phyloP scores from a whole-genome alignment of 2,888 invertebrate species.

The Dasypolia templi region DNA sequence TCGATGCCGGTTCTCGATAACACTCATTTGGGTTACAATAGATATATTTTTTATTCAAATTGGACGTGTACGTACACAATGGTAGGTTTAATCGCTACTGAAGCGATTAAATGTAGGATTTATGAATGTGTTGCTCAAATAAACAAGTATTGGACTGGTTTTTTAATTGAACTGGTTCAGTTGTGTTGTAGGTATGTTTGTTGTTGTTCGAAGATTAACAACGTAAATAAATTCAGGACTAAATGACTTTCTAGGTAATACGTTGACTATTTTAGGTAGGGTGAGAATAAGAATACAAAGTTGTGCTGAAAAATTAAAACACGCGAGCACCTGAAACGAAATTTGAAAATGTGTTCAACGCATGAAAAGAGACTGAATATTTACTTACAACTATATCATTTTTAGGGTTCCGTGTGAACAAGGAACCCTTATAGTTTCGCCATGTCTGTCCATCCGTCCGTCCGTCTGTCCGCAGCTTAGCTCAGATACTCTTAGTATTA shows the following conservation, averaged over 20 bases:
- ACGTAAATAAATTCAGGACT: slow-evolving; percentile 53
- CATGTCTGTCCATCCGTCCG: too few species aligned
- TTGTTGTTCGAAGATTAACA: slow-evolving; percentile 49
- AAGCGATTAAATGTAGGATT: slow-evolving; percentile 72
- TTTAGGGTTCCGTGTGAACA: too few species aligned
- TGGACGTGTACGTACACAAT: slow-evolving; percentile 65
- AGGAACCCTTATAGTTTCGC: too few species aligned
- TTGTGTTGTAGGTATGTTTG: slow-evolving; percentile 47
- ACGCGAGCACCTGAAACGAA: too few species aligned
- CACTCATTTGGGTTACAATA: slow-evolving; percentile 76
- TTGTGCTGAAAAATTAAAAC: background rate
- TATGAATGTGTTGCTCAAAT: slow-evolving; percentile 62
- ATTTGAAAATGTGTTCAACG: background rate
- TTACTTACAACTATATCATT: background rate
- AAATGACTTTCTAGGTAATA: slow-evolving; percentile 28
- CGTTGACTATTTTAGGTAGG: slow-evolving; percentile 19
- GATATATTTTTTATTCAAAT: slow-evolving; percentile 71
- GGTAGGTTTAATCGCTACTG: slow-evolving; percentile 71
- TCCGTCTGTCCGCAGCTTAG: too few species aligned
- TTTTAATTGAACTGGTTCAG: slow-evolving; percentile 62
- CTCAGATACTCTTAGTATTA: too few species aligned
- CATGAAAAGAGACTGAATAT: too few species aligned
- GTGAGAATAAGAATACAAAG: slow-evolving; percentile 18
- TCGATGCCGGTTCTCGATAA: slow-evolving; percentile 74
- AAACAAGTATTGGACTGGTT: slow-evolving; percentile 62